Percentiles rank a stretch among this genome's conserved stretches.
phyloP scores from a whole-genome alignment of 2,113 vertebrate species.

The Pan troglodytes region NHGRI_mPanTro3-v2.1_pri NC_072416.2:76854001-76854500 shows the following conservation, averaged over 20 bases:
- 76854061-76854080: neutral
- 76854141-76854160: neutral
- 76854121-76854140: neutral
- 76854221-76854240: constrained; percentile 73
- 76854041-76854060: neutral
- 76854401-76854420: constrained; percentile 89
- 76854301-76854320: constrained; percentile 6
- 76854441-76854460: constrained; percentile 91
- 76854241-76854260: constrained; percentile 70
- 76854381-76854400: constrained; percentile 85
- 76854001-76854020: neutral
- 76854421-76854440: constrained; percentile 89
- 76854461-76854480: constrained; percentile 89
- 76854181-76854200: constrained; percentile 77
- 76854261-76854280: constrained; percentile 65
- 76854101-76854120: neutral
- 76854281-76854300: constrained; percentile 66
- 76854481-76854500: constrained; percentile 85
- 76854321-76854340: neutral
- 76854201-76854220: constrained; percentile 73
- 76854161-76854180: constrained; percentile 45
- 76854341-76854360: constrained; percentile 40
- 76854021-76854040: neutral
- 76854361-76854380: constrained; percentile 75
- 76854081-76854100: too few species aligned